Evolutionary conservation across 2,113 vertebrate genomes (phyloP).

Genomic region (Danio rerio): GRCz12tu NC_133189.1:33747001-33747500

Average conservation of each 20-base stretch:
- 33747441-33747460: conserved; percentile 14
- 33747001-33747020: too few species aligned
- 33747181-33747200: conserved; percentile 4
- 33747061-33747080: too few species aligned
- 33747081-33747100: too few species aligned
- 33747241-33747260: neutral
- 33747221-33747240: conserved; percentile 42
- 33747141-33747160: too few species aligned
- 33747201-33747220: neutral
- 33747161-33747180: conserved; percentile 4
- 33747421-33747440: conserved; percentile 36
- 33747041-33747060: too few species aligned
- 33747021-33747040: too few species aligned
- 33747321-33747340: conserved; percentile 12
- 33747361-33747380: neutral
- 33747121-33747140: too few species aligned
- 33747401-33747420: conserved; percentile 28
- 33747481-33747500: conserved; percentile 3
- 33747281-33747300: conserved; percentile 23
- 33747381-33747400: neutral
- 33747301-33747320: conserved; percentile 31
- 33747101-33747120: too few species aligned
- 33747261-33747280: neutral
- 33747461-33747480: conserved; percentile 12
- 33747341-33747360: neutral